These are phyloP conservation scores for Eubasilissa splendida DNA, from an alignment of 2,888 invertebrate genomes.

Conservation along the genomic window DNA sequence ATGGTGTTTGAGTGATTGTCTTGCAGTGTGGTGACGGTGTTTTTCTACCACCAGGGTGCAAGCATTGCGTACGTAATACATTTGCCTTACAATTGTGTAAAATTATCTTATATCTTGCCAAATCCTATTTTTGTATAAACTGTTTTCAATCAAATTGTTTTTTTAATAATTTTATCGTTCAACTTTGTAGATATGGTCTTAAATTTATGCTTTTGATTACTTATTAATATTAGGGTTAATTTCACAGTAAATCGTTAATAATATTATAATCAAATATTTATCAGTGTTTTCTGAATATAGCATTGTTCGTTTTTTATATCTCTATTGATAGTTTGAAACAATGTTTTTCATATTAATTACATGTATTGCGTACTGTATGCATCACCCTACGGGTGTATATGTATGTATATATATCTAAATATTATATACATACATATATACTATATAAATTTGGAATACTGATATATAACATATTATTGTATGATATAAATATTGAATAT, in stretches of 20 bases:
- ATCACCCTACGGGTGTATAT: conserved; percentile 1
- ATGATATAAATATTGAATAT: conserved; percentile 52
- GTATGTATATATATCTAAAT: not conserved
- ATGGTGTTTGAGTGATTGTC: conserved; percentile 17
- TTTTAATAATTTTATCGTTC: not conserved
- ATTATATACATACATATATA: conserved; percentile 1
- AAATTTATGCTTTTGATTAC: conserved; percentile 13
- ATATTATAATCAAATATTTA: conserved; percentile 1
- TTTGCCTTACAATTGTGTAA: conserved; percentile 26
- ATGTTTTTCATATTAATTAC: not conserved
- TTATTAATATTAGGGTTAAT: conserved; percentile 4
- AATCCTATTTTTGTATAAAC: conserved; percentile 29
- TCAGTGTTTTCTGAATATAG: not conserved
- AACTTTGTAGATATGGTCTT: conserved; percentile 15
- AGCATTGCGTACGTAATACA: conserved; percentile 22
- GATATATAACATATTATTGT: conserved; percentile 51
- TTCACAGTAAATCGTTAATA: not conserved
- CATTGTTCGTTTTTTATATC: not conserved
- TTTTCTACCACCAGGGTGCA: not conserved
- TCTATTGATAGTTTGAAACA: not conserved
- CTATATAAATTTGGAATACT: conserved; percentile 38
- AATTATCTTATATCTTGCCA: not conserved
- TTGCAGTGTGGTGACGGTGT: conserved; percentile 3
- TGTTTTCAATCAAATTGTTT: conserved; percentile 1
- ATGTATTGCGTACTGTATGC: conserved; percentile 28